Percentiles rank a stretch among this genome's conserved stretches.
These are phyloP conservation scores for Beaufortia kweichowensis DNA, from an alignment of 2,113 vertebrate species.

Conservation along the genomic window DNA sequence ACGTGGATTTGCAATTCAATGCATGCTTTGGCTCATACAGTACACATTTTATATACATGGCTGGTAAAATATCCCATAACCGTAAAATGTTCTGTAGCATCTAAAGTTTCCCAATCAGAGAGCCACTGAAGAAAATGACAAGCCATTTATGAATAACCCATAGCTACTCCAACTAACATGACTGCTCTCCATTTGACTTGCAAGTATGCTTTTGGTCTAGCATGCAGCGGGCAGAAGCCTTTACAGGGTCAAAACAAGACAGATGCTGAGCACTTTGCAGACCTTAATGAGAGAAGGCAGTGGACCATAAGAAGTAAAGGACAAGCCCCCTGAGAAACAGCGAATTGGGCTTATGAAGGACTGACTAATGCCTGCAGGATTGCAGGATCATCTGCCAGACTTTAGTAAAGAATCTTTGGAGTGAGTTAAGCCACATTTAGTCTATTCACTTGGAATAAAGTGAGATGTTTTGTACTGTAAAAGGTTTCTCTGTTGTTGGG, in stretches of 20 bases:
- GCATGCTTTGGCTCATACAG: background rate
- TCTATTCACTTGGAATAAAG: background rate
- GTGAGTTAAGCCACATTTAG: slow-evolving; percentile 7
- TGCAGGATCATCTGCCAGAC: slow-evolving; percentile 33
- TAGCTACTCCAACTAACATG: slow-evolving; percentile 27
- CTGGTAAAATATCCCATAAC: background rate
- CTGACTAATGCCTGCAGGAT: slow-evolving; percentile 28
- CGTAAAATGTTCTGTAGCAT: background rate
- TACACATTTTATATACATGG: background rate
- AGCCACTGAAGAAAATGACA: slow-evolving; percentile 22
- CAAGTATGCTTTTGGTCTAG: slow-evolving; percentile 27
- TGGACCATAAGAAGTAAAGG: slow-evolving; percentile 37
- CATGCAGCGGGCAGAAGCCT: slow-evolving; percentile 7
- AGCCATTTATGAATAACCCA: slow-evolving; percentile 41
- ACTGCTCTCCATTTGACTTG: slow-evolving; percentile 15
- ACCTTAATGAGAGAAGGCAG: slow-evolving; percentile 39
- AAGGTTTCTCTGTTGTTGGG: background rate
- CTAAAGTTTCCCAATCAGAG: background rate
- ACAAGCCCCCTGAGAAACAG: slow-evolving; percentile 31
- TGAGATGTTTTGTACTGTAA: slow-evolving; percentile 4
- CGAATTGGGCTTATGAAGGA: slow-evolving; percentile 38
- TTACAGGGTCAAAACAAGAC: slow-evolving; percentile 36
- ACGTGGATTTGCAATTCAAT: slow-evolving; percentile 1
- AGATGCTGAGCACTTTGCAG: slow-evolving; percentile 43
- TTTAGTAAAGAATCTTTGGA: slow-evolving; percentile 10